These are phyloP conservation scores for Drosophila pruinosa DNA, from an alignment of 1,140 invertebrate genomes.

Conservation along the genomic window DNA sequence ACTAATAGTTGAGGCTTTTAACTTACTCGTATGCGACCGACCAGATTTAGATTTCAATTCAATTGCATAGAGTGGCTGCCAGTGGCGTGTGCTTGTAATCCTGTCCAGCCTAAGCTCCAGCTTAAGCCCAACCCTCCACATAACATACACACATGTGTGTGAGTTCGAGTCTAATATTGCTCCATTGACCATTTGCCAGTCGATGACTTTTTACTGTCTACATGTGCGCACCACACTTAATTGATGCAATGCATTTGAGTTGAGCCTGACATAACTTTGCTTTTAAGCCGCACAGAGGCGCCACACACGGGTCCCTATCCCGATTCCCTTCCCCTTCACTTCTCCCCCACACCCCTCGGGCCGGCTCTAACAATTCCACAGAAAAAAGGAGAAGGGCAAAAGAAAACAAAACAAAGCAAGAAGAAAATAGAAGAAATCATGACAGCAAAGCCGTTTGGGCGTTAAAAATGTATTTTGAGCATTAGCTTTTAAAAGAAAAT, in stretches of 20 bases:
- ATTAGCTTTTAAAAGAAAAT: constrained; percentile 35
- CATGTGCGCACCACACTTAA: constrained; percentile 45
- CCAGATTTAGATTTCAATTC: constrained; percentile 46
- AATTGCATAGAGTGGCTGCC: constrained; percentile 38
- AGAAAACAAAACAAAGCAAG: background rate
- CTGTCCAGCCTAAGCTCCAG: constrained; percentile 31
- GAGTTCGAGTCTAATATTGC: background rate
- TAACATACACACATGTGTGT: background rate
- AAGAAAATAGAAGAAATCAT: constrained; percentile 22
- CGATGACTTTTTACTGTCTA: constrained; percentile 52
- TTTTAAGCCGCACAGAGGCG: constrained; percentile 41
- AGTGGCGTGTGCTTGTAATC: constrained; percentile 36
- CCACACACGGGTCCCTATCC: background rate
- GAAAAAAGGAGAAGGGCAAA: background rate
- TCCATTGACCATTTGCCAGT: constrained; percentile 40
- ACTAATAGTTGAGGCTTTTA: constrained; percentile 43
- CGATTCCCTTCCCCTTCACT: background rate
- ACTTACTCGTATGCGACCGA: constrained; percentile 18
- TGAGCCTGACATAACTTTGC: constrained; percentile 56
- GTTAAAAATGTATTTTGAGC: constrained; percentile 33
- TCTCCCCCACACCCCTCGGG: background rate
- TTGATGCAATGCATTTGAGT: constrained; percentile 53
- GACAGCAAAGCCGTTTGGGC: constrained; percentile 33
- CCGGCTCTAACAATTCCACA: background rate
- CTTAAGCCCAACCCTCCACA: constrained; percentile 9